These are phyloP conservation scores for Rattus norvegicus DNA, from an alignment of 2,113 vertebrate genomes.

Conservation along the genomic window DNA sequence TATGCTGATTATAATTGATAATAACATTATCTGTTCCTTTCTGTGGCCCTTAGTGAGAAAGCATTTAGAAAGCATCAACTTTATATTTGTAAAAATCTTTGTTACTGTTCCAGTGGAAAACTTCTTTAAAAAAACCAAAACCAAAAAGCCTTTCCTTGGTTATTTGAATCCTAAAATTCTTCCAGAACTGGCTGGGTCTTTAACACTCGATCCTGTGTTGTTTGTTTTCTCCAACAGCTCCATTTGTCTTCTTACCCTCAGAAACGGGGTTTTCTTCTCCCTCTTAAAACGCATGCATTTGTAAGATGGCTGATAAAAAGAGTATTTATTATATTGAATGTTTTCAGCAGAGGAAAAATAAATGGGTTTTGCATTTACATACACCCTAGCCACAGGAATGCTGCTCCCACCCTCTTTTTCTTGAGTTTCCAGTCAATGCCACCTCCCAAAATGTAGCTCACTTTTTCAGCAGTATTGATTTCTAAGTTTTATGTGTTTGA, in stretches of 20 bases:
- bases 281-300: slow-evolving; percentile 38
- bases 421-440: slow-evolving; percentile 74
- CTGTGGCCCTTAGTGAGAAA: slow-evolving; percentile 9
- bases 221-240: slow-evolving; percentile 25
- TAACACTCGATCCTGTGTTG: slow-evolving; percentile 2
- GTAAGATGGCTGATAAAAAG: slow-evolving; percentile 50
- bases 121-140: not conserved
- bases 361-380: slow-evolving; percentile 82
- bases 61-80: slow-evolving; percentile 24
- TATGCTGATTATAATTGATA: slow-evolving; percentile 33
- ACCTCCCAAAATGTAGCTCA: slow-evolving; percentile 73
- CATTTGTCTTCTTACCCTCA: slow-evolving; percentile 18
- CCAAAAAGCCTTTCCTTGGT: not conserved
- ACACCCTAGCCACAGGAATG: slow-evolving; percentile 85
- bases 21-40: slow-evolving; percentile 11
- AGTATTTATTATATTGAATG: slow-evolving; percentile 38
- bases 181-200: not conserved
- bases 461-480: slow-evolving; percentile 77
- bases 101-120: slow-evolving; percentile 35
- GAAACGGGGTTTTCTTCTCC: slow-evolving; percentile 32
- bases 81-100: slow-evolving; percentile 49
- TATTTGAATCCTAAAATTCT: slow-evolving; percentile 56
- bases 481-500: slow-evolving; percentile 76
- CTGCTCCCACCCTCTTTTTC: slow-evolving; percentile 79
- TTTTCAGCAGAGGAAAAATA: slow-evolving; percentile 79